Base-by-base conservation (phyloP, 2,888 invertebrate species). In the Thalpophila matura region DNA sequence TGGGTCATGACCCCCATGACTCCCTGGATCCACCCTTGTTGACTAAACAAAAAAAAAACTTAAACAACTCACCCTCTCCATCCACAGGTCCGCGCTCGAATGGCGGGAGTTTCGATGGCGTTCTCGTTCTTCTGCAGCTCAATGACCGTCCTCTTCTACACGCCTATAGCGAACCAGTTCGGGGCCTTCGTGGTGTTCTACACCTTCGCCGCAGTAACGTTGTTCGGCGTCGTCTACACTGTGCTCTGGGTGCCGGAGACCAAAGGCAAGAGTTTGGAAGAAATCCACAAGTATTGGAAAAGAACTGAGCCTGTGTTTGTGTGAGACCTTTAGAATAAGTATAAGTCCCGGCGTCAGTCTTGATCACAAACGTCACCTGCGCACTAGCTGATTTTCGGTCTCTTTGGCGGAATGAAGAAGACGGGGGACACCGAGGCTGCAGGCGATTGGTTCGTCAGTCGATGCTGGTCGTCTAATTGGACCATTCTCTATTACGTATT, bases 181-280 rank as follows among this genome's bases (percentile, higher is more conserved):
- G 95, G 95, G 0, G 81, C 81, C 0, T 86, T 88, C 68, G 91
- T 90, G 0, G 91, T 92, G 0, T 95, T 95, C 78, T 92, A 91
- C 71, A 83, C 84, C 0, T 95, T 94, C 77, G 86, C 91, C 0
- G 83, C 84, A 0, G 89, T 92, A 1, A 91, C 92, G 0, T 42
- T 92, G 0, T 80, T 87, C 6, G 91, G 94, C 0, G 87, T 89
- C 0, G 4, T 94, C 0, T 94, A 94, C 72, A 91, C 93, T 1
- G 60, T 92, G 1, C 67, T 93, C 0, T 91, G 86, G 74, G 92
- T 95, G 1, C 95, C 95, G 0, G 95, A 95, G 80, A 95, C 95
- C 0, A 95, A 91, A 58, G 95, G 94, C 1, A 93, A 92, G 75
- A 89, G 85, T 27, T 80, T 95, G 37, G 85, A 90, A 22, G 82